Percentiles rank a stretch among this genome's conserved stretches.
These are phyloP conservation scores for Heliothis virescens DNA, from an alignment of 1,140 invertebrate genomes.

Conservation along the genomic window DNA sequence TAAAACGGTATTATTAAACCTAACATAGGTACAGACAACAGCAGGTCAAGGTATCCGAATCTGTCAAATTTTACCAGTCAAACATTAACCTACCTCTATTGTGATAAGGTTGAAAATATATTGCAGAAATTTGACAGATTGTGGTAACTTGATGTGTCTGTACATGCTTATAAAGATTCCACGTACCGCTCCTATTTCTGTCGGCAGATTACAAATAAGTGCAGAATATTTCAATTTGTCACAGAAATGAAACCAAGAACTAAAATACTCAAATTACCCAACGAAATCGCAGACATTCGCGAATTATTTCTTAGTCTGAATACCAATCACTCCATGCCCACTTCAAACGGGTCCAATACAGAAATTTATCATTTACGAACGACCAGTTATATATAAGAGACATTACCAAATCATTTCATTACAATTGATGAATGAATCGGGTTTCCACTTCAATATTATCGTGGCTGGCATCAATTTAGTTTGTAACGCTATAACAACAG, in stretches of 20 bases:
- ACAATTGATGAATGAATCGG: constrained; percentile 44
- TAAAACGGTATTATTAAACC: too few relatives aligned
- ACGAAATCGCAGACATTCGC: constrained; percentile 7
- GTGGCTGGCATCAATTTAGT: constrained; percentile 32
- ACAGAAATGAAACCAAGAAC: background rate
- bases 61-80: too few relatives aligned
- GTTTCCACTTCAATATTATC: constrained; percentile 40
- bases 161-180: too few relatives aligned
- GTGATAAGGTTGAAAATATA: too few relatives aligned
- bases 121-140: too few relatives aligned
- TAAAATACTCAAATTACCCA: background rate
- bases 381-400: constrained; percentile 6
- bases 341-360: background rate
- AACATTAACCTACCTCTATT: too few relatives aligned
- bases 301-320: background rate
- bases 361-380: constrained; percentile 30
- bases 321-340: constrained; percentile 11
- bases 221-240: background rate
- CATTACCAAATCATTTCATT: constrained; percentile 44
- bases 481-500: constrained; percentile 31
- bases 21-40: too few relatives aligned
- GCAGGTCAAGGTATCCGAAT: too few relatives aligned
- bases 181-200: too few relatives aligned
- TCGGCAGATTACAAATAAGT: too few relatives aligned
- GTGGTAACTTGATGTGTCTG: too few relatives aligned